Base-by-base conservation (phyloP, 2,888 invertebrate species). In the Standfussiana lucernea region DNA sequence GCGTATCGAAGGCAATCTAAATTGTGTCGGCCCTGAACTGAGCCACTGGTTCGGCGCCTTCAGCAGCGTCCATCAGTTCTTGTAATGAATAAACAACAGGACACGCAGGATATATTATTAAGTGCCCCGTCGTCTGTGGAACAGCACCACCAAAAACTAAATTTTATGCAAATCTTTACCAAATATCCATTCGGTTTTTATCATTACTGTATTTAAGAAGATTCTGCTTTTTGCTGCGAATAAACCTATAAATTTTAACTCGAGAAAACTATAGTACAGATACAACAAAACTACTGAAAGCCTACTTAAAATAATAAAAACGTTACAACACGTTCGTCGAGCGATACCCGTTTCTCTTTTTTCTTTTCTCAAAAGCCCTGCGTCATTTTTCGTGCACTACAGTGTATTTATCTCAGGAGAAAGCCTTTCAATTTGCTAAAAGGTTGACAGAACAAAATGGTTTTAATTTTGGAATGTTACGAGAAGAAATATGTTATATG, bases 371-470 rank as follows among this genome's bases (percentile, higher is more conserved):
- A 61, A 32, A 68, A 71, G 0, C 15, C 11, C 35, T 64, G 70
- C 59, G 65, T 71, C 69, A 64, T 80, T 85, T 86, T 73, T 73
- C 72, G n/a, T 86, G 88, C 69, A 82, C 83, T 21, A 40, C 75
- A 69, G 65, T 86, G 85, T 85, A 84, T 61, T 79, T 75, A 80
- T 83, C 80, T 82, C 78, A 64, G 28, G 73, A 83, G 79, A 82
- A 86, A 85, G 86, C 81, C 89, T 87, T 90, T 89, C 90, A 89
- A 90, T 89, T 90, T 85, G 82, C 88, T 90, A 90, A 90, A 90
- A 90, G 89, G 89, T 88, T 89, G 89, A 83, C 89, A 83, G 74
- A 83, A 88, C 85, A 82, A 85, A 82, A 86, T 71, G 84, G 76
- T 89, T 89, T 90, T 90, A 89, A 88, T 90, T 86, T 82, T 80